A percentile compares a stretch with the other conserved stretches of the same genome.
Evolutionary conservation across 1,140 invertebrate species (phyloP).

Genomic region (Melipona quadrifasciata): DNA sequence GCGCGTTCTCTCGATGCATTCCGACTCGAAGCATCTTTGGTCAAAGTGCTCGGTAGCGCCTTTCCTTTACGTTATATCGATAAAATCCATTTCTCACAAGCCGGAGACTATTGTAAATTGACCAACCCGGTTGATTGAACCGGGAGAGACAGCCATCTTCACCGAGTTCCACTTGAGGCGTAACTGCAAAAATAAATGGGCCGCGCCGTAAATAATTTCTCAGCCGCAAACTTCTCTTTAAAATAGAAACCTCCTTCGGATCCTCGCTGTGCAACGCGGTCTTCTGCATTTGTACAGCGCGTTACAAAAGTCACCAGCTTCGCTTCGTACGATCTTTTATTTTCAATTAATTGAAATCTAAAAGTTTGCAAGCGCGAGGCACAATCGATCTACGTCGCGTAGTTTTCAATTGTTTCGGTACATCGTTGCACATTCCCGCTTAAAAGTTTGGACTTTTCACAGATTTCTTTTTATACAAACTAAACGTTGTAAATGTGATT

Average conservation of each 20-base stretch:
- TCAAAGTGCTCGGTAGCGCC: background rate
- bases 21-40: background rate
- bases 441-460: too few relatives aligned
- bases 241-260: constrained; percentile 27
- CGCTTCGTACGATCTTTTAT: background rate
- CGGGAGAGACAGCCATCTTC: background rate
- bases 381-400: too few relatives aligned
- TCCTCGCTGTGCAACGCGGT: background rate
- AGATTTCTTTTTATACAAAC: too few relatives aligned
- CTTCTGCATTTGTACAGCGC: background rate
- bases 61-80: background rate
- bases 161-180: constrained; percentile 18
- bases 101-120: constrained; percentile 15
- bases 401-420: too few relatives aligned
- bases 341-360: too few relatives aligned
- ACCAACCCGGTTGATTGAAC: constrained; percentile 17
- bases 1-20: background rate
- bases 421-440: too few relatives aligned
- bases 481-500: too few relatives aligned
- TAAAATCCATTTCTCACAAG: constrained; percentile 25
- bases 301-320: background rate
- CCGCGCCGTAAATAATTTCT: constrained; percentile 38
- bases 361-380: too few relatives aligned
- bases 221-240: constrained; percentile 1
- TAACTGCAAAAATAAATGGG: constrained; percentile 38